Conservation (phyloP, 2,113 vertebrate species). For the Podarcis cretensis region DNA sequence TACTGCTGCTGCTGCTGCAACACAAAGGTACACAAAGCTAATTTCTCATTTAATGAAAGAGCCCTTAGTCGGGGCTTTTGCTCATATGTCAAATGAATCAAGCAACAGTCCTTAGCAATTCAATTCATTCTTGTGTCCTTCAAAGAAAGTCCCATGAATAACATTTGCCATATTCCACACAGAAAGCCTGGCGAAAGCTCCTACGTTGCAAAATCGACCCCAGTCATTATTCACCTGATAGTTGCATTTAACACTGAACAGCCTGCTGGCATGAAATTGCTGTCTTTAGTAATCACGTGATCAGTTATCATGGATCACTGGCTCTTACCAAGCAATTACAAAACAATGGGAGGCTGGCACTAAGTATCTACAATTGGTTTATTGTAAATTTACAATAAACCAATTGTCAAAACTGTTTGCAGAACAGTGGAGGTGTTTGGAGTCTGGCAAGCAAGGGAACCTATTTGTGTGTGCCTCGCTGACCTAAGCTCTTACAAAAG, state of each 20-base stretch:
- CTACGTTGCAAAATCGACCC: neutral
- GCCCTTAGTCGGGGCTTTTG: conserved; percentile 24
- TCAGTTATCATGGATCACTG: neutral
- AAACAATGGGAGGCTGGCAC: neutral
- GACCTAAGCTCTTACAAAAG: neutral
- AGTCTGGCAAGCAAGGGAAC: neutral
- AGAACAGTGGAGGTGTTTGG: neutral
- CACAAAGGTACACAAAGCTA: conserved; percentile 29
- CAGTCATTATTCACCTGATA: neutral
- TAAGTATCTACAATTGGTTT: neutral
- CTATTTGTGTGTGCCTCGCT: neutral
- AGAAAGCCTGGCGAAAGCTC: neutral
- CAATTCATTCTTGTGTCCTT: conserved; percentile 10
- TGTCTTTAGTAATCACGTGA: neutral
- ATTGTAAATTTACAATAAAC: neutral
- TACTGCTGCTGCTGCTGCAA: conserved; percentile 30
- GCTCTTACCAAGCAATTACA: neutral
- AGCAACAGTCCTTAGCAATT: conserved; percentile 2
- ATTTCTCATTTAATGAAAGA: conserved; percentile 41
- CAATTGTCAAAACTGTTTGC: neutral
- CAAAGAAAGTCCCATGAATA: neutral
- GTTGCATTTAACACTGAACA: neutral
- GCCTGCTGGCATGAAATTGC: neutral
- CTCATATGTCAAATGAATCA: neutral
- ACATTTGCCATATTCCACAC: neutral